phyloP scores from a whole-genome alignment of 2,888 invertebrate genomes.

The Melanargia galathea region DNA sequence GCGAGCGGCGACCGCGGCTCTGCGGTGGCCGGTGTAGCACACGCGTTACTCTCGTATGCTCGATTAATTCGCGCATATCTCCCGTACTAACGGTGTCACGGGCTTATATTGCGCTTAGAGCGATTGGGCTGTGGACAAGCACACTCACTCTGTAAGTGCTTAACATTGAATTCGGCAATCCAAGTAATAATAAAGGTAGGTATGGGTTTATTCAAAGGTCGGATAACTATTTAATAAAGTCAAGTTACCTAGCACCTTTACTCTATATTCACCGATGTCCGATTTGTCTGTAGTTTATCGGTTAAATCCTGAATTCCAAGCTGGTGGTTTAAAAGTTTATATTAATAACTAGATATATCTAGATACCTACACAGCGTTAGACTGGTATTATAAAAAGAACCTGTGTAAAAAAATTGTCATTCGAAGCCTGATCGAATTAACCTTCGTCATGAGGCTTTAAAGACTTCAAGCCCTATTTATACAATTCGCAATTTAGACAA shows the following conservation, averaged over 20 bases:
- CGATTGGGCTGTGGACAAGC: not conserved
- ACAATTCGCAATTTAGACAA: too few species aligned
- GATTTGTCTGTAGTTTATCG: too few species aligned
- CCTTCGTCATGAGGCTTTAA: conserved; percentile 51
- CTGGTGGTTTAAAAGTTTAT: too few species aligned
- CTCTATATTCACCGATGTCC: too few species aligned
- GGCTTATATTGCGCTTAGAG: not conserved
- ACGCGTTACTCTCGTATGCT: conserved; percentile 28
- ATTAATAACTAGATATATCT: too few species aligned
- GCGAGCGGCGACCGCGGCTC: conserved; percentile 51
- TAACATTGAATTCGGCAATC: not conserved
- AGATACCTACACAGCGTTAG: too few species aligned
- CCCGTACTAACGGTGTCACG: not conserved
- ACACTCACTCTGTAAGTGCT: not conserved
- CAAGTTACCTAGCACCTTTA: too few species aligned
- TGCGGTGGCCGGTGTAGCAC: conserved; percentile 27
- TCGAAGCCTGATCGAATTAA: conserved; percentile 75
- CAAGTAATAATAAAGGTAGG: too few species aligned
- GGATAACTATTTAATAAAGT: too few species aligned
- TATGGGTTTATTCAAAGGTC: not conserved
- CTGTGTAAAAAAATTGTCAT: conserved; percentile 74
- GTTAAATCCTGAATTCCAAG: too few species aligned
- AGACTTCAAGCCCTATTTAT: not conserved
- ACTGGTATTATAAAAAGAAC: too few species aligned
- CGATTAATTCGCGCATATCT: conserved; percentile 29